Conservation (phyloP, 2,797 vertebrate species). For the Alcedo quadribrachys region DNA sequence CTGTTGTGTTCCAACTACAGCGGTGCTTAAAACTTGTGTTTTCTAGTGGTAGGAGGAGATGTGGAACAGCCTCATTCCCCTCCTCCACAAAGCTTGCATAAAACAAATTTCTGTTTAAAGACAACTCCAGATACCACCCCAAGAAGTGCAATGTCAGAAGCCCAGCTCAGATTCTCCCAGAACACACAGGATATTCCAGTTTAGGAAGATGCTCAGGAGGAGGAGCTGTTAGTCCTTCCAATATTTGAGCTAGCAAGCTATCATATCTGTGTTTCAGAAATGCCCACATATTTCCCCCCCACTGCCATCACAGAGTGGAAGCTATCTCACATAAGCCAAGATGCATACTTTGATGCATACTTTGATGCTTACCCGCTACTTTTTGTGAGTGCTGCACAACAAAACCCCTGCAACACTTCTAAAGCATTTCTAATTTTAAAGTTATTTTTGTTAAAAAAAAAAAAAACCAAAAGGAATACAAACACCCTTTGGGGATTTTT, state of each 20-base stretch:
- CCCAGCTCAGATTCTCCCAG: not conserved
- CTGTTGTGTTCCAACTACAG: not conserved
- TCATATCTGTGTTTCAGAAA: not conserved
- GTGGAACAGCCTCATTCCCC: not conserved
- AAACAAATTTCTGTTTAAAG: not conserved
- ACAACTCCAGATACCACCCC: not conserved
- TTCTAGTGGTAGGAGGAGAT: not conserved
- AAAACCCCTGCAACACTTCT: not conserved
- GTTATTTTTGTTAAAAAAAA: not conserved
- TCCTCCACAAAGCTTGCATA: not conserved
- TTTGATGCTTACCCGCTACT: not conserved
- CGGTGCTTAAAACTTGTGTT: not conserved
- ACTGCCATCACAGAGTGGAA: not conserved
- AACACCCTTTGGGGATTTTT: not conserved
- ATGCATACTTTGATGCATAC: not conserved
- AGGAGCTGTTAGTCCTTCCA: not conserved
- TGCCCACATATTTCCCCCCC: fast-evolving
- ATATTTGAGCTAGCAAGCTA: not conserved
- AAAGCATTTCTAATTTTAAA: not conserved
- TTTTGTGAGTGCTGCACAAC: not conserved
- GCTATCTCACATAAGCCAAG: fast-evolving
- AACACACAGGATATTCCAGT: not conserved
- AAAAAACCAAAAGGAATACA: not conserved
- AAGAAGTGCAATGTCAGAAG: not conserved
- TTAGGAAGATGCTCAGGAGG: not conserved